phyloP scores from a whole-genome alignment of 1,140 invertebrate species.

The Drosophila pachea region DNA sequence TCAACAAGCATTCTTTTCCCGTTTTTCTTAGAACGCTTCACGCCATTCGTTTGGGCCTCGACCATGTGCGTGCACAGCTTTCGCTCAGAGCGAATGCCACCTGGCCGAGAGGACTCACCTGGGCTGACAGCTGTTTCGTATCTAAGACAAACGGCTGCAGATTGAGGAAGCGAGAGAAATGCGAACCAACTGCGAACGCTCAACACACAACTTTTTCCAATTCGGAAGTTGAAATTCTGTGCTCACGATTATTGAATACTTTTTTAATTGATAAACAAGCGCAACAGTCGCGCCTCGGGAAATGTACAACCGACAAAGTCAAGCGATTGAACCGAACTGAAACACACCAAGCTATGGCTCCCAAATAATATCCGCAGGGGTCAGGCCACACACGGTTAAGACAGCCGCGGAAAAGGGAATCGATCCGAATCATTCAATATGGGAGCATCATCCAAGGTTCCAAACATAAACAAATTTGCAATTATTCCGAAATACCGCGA shows the following conservation, averaged over 20 bases:
- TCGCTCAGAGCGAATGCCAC: constrained; percentile 19
- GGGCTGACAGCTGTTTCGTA: constrained; percentile 28
- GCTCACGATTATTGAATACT: too few species aligned
- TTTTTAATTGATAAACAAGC: too few species aligned
- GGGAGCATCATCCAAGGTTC: too few species aligned
- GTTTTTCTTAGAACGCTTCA: too few species aligned
- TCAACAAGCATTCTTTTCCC: too few species aligned
- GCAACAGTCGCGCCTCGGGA: not conserved
- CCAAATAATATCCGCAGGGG: not conserved
- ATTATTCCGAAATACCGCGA: not conserved
- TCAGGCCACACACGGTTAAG: not conserved
- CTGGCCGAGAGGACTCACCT: constrained; percentile 12
- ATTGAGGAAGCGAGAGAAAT: not conserved
- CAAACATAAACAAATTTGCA: too few species aligned
- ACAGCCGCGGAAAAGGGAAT: not conserved
- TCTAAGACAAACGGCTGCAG: constrained; percentile 5
- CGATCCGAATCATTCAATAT: not conserved
- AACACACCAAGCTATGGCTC: not conserved
- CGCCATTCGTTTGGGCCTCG: not conserved
- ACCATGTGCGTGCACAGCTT: constrained; percentile 29
- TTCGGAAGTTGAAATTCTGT: too few species aligned
- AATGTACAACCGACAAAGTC: constrained; percentile 17
- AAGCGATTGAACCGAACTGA: constrained; percentile 24
- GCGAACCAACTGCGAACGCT: not conserved
- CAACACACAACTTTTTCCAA: not conserved